phyloP scores from a whole-genome alignment of 1,140 invertebrate genomes.

The Luehdorfia chinensis region DNA sequence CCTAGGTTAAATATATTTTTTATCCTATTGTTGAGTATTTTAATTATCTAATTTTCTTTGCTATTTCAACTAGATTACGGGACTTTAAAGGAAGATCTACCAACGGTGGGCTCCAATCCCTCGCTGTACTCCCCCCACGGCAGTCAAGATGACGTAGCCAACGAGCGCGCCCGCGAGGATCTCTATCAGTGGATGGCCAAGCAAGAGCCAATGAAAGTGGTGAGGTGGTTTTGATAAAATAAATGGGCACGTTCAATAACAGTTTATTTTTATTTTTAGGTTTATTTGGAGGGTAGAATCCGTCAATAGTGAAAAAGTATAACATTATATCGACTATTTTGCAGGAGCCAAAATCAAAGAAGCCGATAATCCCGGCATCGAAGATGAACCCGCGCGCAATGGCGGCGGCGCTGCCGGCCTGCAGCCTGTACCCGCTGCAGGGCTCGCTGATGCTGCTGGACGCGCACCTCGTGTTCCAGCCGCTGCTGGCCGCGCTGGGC shows the following conservation, averaged over 20 bases:
- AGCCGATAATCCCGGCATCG: conserved; percentile 51
- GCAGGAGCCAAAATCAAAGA: conserved; percentile 59
- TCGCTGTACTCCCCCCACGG: conserved; percentile 73
- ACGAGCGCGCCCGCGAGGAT: conserved; percentile 83
- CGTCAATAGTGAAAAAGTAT: too few relatives aligned
- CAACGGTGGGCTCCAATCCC: conserved; percentile 72
- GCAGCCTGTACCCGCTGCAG: conserved; percentile 85
- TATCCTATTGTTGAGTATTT: too few relatives aligned
- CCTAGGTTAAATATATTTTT: neutral
- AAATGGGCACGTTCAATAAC: neutral
- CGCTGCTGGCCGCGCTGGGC: conserved; percentile 88
- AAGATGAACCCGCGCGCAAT: conserved; percentile 64
- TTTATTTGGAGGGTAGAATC: neutral
- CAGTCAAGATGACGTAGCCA: conserved; percentile 59
- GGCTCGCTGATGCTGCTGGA: conserved; percentile 90
- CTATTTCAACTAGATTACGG: conserved; percentile 88
- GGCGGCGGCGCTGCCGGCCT: conserved; percentile 71
- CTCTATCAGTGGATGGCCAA: conserved; percentile 97
- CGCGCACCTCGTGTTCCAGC: conserved; percentile 95
- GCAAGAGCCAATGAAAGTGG: conserved; percentile 83
- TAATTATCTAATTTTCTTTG: too few relatives aligned
- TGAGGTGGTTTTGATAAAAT: conserved; percentile 34
- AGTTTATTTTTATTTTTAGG: neutral
- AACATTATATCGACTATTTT: too few relatives aligned
- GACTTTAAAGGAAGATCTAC: conserved; percentile 82